Evolutionary conservation across 2,113 vertebrate genomes (phyloP), one percentile per base, ranked within the genome.

Genomic region (Geococcyx californianus): DNA sequence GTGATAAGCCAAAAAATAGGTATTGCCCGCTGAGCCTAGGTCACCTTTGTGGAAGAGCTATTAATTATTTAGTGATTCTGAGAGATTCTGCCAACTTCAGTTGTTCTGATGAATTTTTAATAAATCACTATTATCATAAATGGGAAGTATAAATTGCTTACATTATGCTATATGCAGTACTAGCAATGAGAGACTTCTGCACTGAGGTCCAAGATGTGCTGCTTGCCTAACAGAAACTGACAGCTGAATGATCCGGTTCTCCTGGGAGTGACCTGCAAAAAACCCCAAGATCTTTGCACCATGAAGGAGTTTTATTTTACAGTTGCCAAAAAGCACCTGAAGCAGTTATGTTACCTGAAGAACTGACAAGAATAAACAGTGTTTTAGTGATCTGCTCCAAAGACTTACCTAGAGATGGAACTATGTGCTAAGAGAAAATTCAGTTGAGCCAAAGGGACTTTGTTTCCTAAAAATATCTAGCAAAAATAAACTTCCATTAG

Each of bases 51-150:
- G 77, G 47, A 94, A 82, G 73, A 75, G 34, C 87, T 94, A 89
- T 95, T 94, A 92, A 96, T 96, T 94, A 93, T 93, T 93, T 88
- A 94, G 88, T 49, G 62, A 69, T 93, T 93, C 79, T 81, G 88
- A 78, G 76, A 76, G 76, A 81, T 86, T 92, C 87, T 95, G 87
- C 85, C 83, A 88, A 56, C 69, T 96, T 91, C 92, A 86, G 78
- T 93, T 93, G 79, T 90, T 93, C 80, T 87, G 88, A 84, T 96
- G 56, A 96, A 91, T 96, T 96, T 96, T 95, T 96, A 96, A 96
- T 96, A 95, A 94, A 92, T 94, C 56, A 60, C 87, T 89, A 88
- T 95, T 96, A 96, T 84, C 93, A 92, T 97, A 96, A 95, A 78
- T 92, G 85, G 85, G 52, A 96, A 78, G 73, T 88, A 91, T 93